phyloP scores from a whole-genome alignment of 1,140 invertebrate genomes.

The Littorina saxatilis region DNA sequence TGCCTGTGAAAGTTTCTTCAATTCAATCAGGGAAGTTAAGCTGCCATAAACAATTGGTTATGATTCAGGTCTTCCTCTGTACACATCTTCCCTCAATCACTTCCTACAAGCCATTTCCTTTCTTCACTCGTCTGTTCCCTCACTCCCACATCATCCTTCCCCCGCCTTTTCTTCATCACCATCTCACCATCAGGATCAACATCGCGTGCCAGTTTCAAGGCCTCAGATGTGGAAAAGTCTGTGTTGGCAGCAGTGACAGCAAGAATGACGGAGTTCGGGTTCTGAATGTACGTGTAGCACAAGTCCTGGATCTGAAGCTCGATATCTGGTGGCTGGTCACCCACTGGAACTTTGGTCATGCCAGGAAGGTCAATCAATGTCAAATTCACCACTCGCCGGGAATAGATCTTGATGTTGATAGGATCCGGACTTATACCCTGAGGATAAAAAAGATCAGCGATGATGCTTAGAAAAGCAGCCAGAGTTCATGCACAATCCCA shows the following conservation, averaged over 20 bases:
- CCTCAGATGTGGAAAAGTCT: conserved; percentile 76
- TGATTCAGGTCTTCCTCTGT: too few relatives aligned
- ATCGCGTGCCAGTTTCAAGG: conserved; percentile 75
- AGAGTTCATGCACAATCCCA: too few relatives aligned
- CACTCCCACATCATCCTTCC: not conserved
- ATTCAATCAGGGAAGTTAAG: too few relatives aligned
- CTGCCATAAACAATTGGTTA: too few relatives aligned
- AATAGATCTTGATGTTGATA: conserved; percentile 97
- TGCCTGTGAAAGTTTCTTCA: too few relatives aligned
- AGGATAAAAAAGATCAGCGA: not conserved
- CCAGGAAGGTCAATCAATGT: conserved; percentile 99
- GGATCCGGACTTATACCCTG: conserved; percentile 95
- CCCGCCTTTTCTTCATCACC: too few relatives aligned
- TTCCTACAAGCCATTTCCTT: not conserved
- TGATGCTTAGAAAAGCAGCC: too few relatives aligned
- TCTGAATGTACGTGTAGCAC: conserved; percentile 78
- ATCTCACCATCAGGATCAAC: conserved; percentile 75
- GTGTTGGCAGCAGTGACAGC: conserved; percentile 76
- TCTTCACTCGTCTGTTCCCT: not conserved
- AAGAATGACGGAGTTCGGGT: conserved; percentile 81
- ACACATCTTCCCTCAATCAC: too few relatives aligned
- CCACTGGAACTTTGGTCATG: conserved; percentile 93
- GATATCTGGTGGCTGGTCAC: conserved; percentile 81
- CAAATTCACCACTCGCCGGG: conserved; percentile 94
- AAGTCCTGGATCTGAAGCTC: conserved; percentile 79